phyloP scores from a whole-genome alignment of 2,113 vertebrate genomes.

The Hemibagrus wyckioides region DNA sequence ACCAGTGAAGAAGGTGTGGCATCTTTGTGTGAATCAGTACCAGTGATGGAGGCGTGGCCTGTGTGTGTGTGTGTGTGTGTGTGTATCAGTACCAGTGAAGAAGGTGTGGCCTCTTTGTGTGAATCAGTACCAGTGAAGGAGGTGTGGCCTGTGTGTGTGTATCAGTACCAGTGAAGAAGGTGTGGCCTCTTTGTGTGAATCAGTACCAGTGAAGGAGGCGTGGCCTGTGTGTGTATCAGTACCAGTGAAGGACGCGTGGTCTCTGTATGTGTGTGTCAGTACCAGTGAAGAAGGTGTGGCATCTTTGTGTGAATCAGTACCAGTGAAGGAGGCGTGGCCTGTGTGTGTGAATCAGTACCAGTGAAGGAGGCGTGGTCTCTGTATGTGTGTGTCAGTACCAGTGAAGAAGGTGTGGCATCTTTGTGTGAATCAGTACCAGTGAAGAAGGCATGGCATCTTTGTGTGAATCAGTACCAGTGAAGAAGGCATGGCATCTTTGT shows the following conservation, averaged over 20 bases:
- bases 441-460: too few relatives aligned
- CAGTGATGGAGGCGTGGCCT: background rate
- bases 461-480: too few relatives aligned
- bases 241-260: background rate
- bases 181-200: background rate
- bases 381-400: background rate
- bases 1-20: background rate
- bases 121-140: background rate
- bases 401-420: background rate
- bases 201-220: background rate
- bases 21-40: background rate
- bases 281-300: background rate
- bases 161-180: background rate
- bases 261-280: background rate
- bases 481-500: background rate
- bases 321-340: background rate
- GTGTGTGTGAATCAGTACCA: background rate
- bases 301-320: background rate
- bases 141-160: background rate
- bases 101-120: background rate
- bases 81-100: background rate
- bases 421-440: too few relatives aligned
- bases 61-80: background rate
- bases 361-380: background rate
- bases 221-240: background rate